Base-by-base conservation (phyloP, 2,888 invertebrate species). In the Automeris io region DNA sequence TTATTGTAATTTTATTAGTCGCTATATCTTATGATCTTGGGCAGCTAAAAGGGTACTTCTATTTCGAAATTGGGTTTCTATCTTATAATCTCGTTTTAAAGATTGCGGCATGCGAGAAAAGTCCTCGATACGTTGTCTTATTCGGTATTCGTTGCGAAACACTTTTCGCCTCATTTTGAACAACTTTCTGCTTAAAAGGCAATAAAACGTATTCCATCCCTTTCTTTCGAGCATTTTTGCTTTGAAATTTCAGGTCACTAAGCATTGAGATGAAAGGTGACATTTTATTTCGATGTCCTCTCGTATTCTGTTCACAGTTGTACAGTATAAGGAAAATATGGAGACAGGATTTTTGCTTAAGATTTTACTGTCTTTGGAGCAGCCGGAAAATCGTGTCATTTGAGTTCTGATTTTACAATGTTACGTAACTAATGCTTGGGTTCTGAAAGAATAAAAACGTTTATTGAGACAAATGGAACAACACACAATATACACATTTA, bases 51-150 rank as follows among this genome's bases (percentile, higher is more conserved):
- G n/a, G n/a, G n/a, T n/a, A n/a, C n/a, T n/a, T n/a, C n/a, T n/a
- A n/a, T 39, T 46, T 36, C 23, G 23, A 16, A 45, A 47, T 47
- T 42, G 40, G 43, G 43, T 52, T 42, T 43, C 22, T 35, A 33
- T 25, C 35, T 23, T 35, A 40, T 49, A 44, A 46, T 41, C 35
- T 32, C 2, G 7, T 8, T 33, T 41, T 25, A 16, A 22, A 18
- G 18, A n/a, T 34, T 13, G 22, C 23, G 13, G 22, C 22, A n/a
- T 13, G 34, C 3, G 13, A 34, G 9, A 22, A 23, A 34, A 16
- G 6, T 24, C 11, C 12, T 19, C 19, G 4, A 31, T 31, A 31
- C 8, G 13, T 31, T 13, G 12, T 31, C 8, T 12, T 31, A 31
- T 12, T 31, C 12, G 12, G 31, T 13, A 31, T 31, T 13, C 16